Percentiles rank a stretch among this genome's conserved stretches.
Evolutionary conservation across 2,797 vertebrate species (phyloP).

Genomic region (Mormyrus hasselquistii): DNA sequence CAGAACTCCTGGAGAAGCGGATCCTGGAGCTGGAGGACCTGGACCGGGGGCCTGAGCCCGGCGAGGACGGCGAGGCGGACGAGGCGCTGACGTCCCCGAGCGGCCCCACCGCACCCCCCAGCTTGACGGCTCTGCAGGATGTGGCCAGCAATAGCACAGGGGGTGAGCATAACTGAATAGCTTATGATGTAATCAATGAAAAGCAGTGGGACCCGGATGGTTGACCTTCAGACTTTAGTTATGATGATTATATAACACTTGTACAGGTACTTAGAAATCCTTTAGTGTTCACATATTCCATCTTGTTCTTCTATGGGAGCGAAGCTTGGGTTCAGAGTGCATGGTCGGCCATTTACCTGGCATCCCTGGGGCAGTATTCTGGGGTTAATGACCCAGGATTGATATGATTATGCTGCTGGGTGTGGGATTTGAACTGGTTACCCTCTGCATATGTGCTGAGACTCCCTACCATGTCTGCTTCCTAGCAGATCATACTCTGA

Average conservation of each 20-base stretch:
- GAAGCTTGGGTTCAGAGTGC: background rate
- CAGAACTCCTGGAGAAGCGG: constrained; percentile 85
- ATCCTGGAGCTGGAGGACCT: constrained; percentile 84
- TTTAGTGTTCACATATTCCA: background rate
- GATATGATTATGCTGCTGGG: background rate
- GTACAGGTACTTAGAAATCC: background rate
- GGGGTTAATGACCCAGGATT: background rate
- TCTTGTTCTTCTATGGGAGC: background rate
- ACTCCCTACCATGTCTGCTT: background rate
- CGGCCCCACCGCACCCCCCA: constrained; percentile 55
- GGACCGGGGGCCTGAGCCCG: constrained; percentile 67
- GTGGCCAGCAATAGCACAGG: constrained; percentile 49
- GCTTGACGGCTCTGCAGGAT: constrained; percentile 67
- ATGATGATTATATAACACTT: background rate
- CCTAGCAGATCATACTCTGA: background rate
- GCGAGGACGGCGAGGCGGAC: constrained; percentile 68
- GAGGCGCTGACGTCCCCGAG: constrained; percentile 52
- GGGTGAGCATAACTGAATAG: constrained; percentile 33
- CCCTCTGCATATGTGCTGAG: background rate
- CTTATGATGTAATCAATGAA: constrained; percentile 1
- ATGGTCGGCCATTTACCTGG: background rate
- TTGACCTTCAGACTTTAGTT: background rate
- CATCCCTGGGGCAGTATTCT: background rate
- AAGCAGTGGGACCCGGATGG: background rate
- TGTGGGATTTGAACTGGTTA: background rate